These are phyloP conservation scores for Hoplodrina ambigua DNA, from an alignment of 2,888 invertebrate species.

Conservation along the genomic window DNA sequence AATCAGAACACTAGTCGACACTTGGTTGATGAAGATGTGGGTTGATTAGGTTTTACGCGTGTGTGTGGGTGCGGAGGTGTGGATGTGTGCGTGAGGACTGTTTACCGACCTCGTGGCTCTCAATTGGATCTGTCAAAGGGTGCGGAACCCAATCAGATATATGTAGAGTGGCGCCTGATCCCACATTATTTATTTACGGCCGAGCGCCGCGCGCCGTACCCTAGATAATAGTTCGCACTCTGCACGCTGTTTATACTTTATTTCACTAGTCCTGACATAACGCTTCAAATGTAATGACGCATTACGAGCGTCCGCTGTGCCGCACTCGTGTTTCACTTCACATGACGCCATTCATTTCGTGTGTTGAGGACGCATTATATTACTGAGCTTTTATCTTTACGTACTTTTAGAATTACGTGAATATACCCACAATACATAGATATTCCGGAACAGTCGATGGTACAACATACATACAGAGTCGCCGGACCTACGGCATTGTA, in stretches of 20 bases:
- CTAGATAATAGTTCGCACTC: slow-evolving; percentile 15
- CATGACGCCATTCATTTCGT: background rate
- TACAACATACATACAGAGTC: no score
- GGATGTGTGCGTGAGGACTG: slow-evolving; percentile 19
- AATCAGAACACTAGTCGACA: slow-evolving; percentile 23
- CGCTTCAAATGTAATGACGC: slow-evolving; percentile 13
- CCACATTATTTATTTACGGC: slow-evolving; percentile 42
- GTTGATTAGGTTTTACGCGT: slow-evolving; percentile 28
- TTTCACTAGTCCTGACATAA: slow-evolving; percentile 12
- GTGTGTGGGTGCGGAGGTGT: background rate
- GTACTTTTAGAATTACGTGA: background rate
- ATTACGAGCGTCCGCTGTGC: background rate
- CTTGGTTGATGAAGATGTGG: slow-evolving; percentile 18
- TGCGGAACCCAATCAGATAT: slow-evolving; percentile 48
- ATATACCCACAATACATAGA: no score
- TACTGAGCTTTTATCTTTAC: background rate
- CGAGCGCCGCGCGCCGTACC: background rate
- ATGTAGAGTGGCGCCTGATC: slow-evolving; percentile 30
- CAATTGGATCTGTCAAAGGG: slow-evolving; percentile 51
- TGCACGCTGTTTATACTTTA: slow-evolving; percentile 17
- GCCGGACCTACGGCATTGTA: no score
- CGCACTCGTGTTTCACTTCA: background rate
- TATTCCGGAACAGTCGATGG: no score
- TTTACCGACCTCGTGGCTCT: slow-evolving; percentile 24
- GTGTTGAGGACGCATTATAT: background rate